phyloP scores from a whole-genome alignment of 2,113 vertebrate species.

The Nansenia antarctica region DNA sequence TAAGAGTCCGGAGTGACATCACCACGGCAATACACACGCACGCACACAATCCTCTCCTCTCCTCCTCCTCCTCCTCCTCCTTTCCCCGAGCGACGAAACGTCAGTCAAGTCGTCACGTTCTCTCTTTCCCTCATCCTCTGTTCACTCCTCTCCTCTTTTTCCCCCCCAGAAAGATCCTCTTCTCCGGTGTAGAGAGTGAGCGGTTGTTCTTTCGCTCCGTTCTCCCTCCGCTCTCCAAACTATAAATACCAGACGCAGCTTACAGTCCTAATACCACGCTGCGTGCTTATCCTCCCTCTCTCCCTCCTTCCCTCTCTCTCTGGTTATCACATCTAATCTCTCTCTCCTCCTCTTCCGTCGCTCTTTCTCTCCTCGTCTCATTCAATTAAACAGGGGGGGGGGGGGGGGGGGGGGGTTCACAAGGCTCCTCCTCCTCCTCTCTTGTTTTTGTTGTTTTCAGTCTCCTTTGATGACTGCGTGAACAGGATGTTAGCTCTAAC shows the following conservation, averaged over 20 bases:
- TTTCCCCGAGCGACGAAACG: not conserved
- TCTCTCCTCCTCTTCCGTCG: not conserved
- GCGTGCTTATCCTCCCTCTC: constrained; percentile 44
- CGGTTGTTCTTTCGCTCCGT: constrained; percentile 24
- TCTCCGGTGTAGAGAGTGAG: not conserved
- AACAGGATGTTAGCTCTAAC: too few relatives aligned
- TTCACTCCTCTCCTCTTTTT: not conserved
- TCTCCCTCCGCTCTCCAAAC: constrained; percentile 45
- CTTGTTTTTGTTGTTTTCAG: too few relatives aligned
- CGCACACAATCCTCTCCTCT: constrained; percentile 7
- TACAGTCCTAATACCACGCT: constrained; percentile 61
- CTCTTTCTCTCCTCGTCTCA: constrained; percentile 12
- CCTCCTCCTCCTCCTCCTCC: not conserved
- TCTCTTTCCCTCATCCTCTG: not conserved
- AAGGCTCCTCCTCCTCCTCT: not conserved
- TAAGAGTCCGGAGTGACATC: constrained; percentile 7
- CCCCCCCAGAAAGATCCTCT: constrained; percentile 1
- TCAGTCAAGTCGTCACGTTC: not conserved
- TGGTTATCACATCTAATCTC: constrained; percentile 46
- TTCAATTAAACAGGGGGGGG: constrained; percentile 4
- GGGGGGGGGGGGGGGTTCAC: constrained; percentile 16
- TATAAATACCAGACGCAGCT: constrained; percentile 74
- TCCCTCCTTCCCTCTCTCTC: constrained; percentile 18
- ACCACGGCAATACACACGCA: constrained; percentile 12
- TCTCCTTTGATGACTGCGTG: too few relatives aligned